Evolutionary conservation across 1,140 invertebrate species (phyloP).

Genomic region (Mizuhopecten yessoensis): DNA sequence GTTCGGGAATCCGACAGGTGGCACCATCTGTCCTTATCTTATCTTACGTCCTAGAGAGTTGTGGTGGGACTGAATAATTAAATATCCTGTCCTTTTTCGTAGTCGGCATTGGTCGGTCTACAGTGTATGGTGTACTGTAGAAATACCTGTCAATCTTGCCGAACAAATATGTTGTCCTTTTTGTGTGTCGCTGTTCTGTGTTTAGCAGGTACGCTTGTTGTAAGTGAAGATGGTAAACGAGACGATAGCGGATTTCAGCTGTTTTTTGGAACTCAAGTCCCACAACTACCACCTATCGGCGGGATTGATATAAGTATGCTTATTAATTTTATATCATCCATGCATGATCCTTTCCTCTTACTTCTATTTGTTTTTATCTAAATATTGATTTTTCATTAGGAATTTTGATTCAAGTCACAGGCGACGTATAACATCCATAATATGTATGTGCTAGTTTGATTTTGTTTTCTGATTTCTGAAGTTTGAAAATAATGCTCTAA

Average conservation of each 20-base stretch:
- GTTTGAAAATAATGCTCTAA: too few relatives aligned
- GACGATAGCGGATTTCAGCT: constrained; percentile 22
- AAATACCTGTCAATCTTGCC: background rate
- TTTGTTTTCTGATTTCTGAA: too few relatives aligned
- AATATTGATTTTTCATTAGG: too few relatives aligned
- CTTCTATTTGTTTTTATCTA: too few relatives aligned
- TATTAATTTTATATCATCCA: background rate
- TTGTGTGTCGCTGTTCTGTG: background rate
- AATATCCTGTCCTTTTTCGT: constrained; percentile 26
- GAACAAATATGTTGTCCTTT: constrained; percentile 33
- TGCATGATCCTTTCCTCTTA: too few relatives aligned
- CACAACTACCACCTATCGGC: background rate
- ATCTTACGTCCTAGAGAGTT: background rate
- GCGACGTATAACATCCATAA: too few relatives aligned
- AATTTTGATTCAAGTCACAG: too few relatives aligned
- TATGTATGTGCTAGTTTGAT: too few relatives aligned
- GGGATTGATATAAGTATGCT: background rate
- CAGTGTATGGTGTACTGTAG: background rate
- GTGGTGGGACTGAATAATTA: constrained; percentile 17
- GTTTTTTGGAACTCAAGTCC: constrained; percentile 24
- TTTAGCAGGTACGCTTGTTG: background rate
- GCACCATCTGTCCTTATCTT: background rate
- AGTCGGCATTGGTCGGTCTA: constrained; percentile 16
- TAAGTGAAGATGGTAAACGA: background rate
- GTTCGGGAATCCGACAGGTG: background rate